phyloP scores from a whole-genome alignment of 2,113 vertebrate genomes.

The Polypterus senegalus region DNA sequence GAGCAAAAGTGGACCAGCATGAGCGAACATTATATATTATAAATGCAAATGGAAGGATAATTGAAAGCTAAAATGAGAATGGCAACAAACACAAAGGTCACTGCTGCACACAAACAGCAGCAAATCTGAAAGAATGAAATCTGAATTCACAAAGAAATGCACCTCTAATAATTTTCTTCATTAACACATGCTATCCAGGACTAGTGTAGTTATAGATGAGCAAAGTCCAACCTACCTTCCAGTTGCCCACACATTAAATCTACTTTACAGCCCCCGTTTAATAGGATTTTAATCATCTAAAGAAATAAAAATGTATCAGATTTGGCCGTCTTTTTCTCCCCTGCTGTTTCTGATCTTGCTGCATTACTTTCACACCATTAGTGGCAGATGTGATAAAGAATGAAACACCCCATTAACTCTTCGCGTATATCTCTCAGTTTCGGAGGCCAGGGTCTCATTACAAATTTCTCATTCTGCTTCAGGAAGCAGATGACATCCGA shows the following conservation, averaged over 20 bases:
- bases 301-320: conserved; percentile 25
- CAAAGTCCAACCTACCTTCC: conserved; percentile 23
- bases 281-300: conserved; percentile 65
- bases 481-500: conserved; percentile 64
- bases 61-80: too few species aligned
- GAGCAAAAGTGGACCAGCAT: too few species aligned
- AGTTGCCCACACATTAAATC: conserved; percentile 40
- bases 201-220: too few species aligned
- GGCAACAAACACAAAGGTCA: too few species aligned
- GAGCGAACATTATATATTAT: too few species aligned
- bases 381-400: conserved; percentile 48
- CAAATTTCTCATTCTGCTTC: conserved; percentile 52
- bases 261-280: conserved; percentile 31
- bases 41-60: too few species aligned
- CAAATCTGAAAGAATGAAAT: too few species aligned
- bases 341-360: conserved; percentile 25
- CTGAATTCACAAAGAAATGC: too few species aligned
- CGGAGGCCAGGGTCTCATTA: conserved; percentile 45
- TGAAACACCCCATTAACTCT: conserved; percentile 50
- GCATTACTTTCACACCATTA: conserved; percentile 39
- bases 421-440: conserved; percentile 37
- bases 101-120: too few species aligned
- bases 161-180: too few species aligned
- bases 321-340: conserved; percentile 19
- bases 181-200: too few species aligned